Percentiles rank a stretch among this genome's conserved stretches.
Conservation (phyloP, 1,140 invertebrate species). For the Drosophila pectinifera region DNA sequence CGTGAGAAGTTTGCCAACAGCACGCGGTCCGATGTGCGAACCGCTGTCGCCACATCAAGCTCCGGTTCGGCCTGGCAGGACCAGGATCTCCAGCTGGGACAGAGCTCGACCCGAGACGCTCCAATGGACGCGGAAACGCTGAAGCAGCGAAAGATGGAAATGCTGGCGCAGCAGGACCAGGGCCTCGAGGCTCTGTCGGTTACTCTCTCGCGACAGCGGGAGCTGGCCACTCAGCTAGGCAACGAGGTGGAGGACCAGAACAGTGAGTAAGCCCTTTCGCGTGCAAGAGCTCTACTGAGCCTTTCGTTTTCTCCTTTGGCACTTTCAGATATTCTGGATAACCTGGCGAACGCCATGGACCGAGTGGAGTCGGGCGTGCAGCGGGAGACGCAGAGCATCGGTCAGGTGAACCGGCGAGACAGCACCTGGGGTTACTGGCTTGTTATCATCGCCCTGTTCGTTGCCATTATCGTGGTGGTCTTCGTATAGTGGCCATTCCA, state of each 20-base stretch:
- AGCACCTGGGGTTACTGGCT: conserved; percentile 90
- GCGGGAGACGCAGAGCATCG: conserved; percentile 89
- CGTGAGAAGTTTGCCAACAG: conserved; percentile 37
- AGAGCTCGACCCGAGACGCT: conserved; percentile 71
- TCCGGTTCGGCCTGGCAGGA: conserved; percentile 62
- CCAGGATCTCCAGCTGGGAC: conserved; percentile 85
- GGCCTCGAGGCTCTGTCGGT: conserved; percentile 91
- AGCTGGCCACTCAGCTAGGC: conserved; percentile 90
- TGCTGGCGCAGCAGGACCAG: conserved; percentile 89
- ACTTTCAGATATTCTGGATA: conserved; percentile 90
- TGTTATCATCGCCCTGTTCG: conserved; percentile 88
- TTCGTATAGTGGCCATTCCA: conserved; percentile 60
- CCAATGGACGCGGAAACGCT: conserved; percentile 60
- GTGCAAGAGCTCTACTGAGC: no score
- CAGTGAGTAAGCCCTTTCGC: conserved; percentile 91
- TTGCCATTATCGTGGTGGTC: conserved; percentile 86
- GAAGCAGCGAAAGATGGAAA: conserved; percentile 75
- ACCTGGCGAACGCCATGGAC: conserved; percentile 91
- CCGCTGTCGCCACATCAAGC: background rate
- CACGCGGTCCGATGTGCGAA: conserved; percentile 26
- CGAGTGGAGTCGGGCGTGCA: conserved; percentile 88
- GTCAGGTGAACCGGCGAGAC: conserved; percentile 89
- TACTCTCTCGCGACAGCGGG: conserved; percentile 91
- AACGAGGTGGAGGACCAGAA: conserved; percentile 92
- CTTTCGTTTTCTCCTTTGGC: conserved; percentile 84